phyloP scores from a whole-genome alignment of 37 sponge, comb jelly and placozoan genomes.

The Diacarnus erythraeanus region DNA sequence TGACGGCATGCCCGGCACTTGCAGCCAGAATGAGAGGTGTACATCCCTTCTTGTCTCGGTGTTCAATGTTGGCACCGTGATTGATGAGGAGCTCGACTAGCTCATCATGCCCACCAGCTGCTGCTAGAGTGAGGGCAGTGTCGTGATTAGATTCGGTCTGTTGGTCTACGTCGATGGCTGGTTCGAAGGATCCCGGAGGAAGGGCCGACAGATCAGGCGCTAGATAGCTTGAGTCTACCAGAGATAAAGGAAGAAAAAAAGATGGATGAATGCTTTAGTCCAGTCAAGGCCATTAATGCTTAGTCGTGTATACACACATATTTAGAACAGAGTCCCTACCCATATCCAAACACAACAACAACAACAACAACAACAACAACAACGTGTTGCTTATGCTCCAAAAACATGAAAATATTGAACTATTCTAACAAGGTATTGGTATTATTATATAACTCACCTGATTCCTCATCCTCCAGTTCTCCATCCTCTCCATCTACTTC shows the following conservation, averaged over 20 bases:
- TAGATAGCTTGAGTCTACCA: slow-evolving; percentile 43
- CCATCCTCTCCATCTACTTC: slow-evolving; percentile 41
- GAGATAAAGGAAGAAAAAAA: neutral
- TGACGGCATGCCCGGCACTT: slow-evolving; percentile 78
- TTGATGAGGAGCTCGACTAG: slow-evolving; percentile 77
- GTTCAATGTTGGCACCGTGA: slow-evolving; percentile 78
- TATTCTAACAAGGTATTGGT: too few relatives aligned
- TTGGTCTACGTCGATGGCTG: slow-evolving; percentile 78
- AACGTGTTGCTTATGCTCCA: too few relatives aligned
- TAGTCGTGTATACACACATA: neutral
- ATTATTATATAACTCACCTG: slow-evolving; percentile 27
- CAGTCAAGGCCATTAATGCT: too few relatives aligned
- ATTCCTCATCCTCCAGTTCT: slow-evolving; percentile 43
- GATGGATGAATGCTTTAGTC: too few relatives aligned
- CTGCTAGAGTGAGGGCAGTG: slow-evolving; percentile 89
- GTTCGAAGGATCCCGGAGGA: slow-evolving; percentile 56
- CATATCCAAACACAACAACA: slow-evolving; percentile 1
- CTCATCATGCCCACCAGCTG: slow-evolving; percentile 88
- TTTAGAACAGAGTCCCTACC: neutral
- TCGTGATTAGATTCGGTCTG: slow-evolving; percentile 89
- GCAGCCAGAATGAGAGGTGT: slow-evolving; percentile 82
- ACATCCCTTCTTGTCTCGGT: slow-evolving; percentile 91
- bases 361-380: neutral
- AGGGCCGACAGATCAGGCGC: slow-evolving; percentile 25
- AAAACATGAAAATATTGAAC: too few relatives aligned